A percentile compares a stretch with the other conserved stretches of the same genome.
These are phyloP conservation scores for Corythucha ciliata DNA, from an alignment of 2,888 invertebrate genomes.

Conservation along the genomic window DNA sequence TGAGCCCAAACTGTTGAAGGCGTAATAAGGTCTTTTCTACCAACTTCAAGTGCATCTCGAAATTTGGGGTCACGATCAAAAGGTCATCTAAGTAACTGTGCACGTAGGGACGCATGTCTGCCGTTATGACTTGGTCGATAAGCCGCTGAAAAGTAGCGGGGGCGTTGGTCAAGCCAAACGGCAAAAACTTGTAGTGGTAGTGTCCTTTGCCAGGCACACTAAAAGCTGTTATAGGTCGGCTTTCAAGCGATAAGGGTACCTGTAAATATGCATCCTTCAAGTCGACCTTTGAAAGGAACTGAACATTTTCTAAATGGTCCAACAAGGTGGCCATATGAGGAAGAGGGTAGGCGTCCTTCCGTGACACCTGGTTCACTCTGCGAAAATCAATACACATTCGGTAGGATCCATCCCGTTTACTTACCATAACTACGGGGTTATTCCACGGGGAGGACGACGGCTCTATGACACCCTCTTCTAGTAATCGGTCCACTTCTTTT, in stretches of 20 bases:
- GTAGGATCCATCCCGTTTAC: conserved; percentile 32
- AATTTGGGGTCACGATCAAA: conserved; percentile 13
- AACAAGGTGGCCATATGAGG: conserved; percentile 8
- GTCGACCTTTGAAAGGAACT: conserved; percentile 14
- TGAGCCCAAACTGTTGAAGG: conserved; percentile 8
- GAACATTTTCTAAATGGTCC: background rate
- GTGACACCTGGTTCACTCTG: conserved; percentile 36
- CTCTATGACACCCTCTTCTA: conserved; percentile 7
- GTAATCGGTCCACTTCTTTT: conserved; percentile 9
- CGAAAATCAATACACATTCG: conserved; percentile 41
- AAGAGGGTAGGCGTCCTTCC: conserved; percentile 16
- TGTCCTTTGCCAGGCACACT: conserved; percentile 35
- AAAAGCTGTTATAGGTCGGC: conserved; percentile 37
- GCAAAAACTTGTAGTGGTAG: conserved; percentile 36
- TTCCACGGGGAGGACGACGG: conserved; percentile 13
- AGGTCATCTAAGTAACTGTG: conserved; percentile 20
- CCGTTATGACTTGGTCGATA: conserved; percentile 22
- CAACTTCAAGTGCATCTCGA: conserved; percentile 9
- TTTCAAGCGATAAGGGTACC: conserved; percentile 19
- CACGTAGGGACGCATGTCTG: conserved; percentile 18
- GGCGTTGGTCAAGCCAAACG: conserved; percentile 36
- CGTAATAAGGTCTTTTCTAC: conserved; percentile 10
- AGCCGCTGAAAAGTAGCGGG: conserved; percentile 35
- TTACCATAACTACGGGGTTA: conserved; percentile 17
- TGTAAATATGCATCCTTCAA: conserved; percentile 17